A percentile compares a stretch with the other conserved stretches of the same genome.
These are phyloP conservation scores for Zeus faber DNA, from an alignment of 2,113 vertebrate genomes.

Conservation along the genomic window DNA sequence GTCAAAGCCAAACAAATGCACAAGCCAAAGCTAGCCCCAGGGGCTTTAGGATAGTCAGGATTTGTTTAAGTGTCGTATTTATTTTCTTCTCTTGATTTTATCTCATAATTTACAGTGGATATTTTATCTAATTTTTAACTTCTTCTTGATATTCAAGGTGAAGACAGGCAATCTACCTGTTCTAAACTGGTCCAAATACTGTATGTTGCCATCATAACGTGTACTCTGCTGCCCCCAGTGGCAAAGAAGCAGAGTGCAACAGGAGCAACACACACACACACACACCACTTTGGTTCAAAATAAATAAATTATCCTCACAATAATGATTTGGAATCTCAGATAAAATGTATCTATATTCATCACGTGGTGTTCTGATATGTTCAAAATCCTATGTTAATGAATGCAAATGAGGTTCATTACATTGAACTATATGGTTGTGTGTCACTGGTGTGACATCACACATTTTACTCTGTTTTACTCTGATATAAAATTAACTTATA, in stretches of 20 bases:
- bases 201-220: slow-evolving; percentile 20
- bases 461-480: too few relatives aligned
- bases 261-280: not conserved
- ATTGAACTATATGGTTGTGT: too few relatives aligned
- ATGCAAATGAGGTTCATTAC: too few relatives aligned
- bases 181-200: not conserved
- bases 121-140: not conserved
- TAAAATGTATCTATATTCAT: too few relatives aligned
- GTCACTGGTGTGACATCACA: too few relatives aligned
- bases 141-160: not conserved
- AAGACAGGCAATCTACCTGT: slow-evolving; percentile 18
- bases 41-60: too few relatives aligned
- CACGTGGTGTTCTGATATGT: too few relatives aligned
- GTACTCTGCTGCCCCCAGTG: slow-evolving; percentile 71
- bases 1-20: too few relatives aligned
- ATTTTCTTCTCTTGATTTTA: not conserved
- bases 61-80: too few relatives aligned
- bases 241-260: slow-evolving; percentile 13
- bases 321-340: slow-evolving; percentile 93
- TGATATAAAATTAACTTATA: too few relatives aligned
- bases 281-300: slow-evolving; percentile 50
- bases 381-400: too few relatives aligned
- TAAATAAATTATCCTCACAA: slow-evolving; percentile 82
- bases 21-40: too few relatives aligned
- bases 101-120: not conserved